Percentiles rank a stretch among this genome's conserved stretches.
These are phyloP conservation scores for Heliconius hewitsoni DNA, from an alignment of 1,140 invertebrate genomes.

Conservation along the genomic window DNA sequence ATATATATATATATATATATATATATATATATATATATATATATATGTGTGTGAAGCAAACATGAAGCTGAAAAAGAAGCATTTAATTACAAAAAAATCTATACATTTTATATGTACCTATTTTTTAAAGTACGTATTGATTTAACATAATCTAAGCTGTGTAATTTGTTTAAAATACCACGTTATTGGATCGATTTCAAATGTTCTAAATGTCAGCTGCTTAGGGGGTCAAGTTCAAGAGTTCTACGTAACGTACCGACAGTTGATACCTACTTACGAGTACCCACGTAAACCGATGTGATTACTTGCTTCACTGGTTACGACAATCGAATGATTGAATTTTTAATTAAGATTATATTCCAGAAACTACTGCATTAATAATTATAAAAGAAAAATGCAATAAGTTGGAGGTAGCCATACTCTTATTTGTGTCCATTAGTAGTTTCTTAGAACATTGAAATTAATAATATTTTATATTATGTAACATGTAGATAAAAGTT, in stretches of 20 bases:
- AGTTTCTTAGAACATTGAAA: too few relatives aligned
- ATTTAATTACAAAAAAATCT: too few relatives aligned
- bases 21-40: too few relatives aligned
- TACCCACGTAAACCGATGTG: not conserved
- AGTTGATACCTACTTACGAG: not conserved
- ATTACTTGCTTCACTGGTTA: conserved; percentile 22
- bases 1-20: too few relatives aligned
- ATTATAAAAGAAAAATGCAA: not conserved
- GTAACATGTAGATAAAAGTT: too few relatives aligned
- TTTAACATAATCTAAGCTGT: not conserved
- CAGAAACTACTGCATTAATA: not conserved
- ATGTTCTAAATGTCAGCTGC: conserved; percentile 18
- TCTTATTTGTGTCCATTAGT: not conserved
- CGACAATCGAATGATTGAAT: not conserved
- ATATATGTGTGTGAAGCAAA: too few relatives aligned
- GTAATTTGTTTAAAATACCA: not conserved
- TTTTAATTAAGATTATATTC: not conserved
- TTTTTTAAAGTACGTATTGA: too few relatives aligned
- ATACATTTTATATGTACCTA: too few relatives aligned
- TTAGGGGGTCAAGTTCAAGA: conserved; percentile 26
- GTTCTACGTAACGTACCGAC: conserved; percentile 3
- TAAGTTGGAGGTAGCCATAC: not conserved
- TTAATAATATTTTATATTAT: too few relatives aligned
- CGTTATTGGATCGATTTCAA: conserved; percentile 20
- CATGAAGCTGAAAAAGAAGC: too few relatives aligned